Base-by-base conservation (phyloP, 2,888 invertebrate species). In the Tenthredo distinguenda region DNA sequence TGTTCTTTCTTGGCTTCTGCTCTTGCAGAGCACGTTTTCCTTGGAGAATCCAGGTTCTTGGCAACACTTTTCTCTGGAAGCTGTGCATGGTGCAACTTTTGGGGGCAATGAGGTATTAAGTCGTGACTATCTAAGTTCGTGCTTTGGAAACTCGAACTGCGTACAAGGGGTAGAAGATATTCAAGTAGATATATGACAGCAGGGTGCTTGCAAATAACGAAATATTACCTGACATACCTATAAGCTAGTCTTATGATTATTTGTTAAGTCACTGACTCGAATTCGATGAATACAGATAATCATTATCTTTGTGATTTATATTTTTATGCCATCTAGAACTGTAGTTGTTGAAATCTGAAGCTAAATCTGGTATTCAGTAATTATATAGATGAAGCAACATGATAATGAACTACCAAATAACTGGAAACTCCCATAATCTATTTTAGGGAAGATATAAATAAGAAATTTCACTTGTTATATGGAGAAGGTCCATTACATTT, bases 391-490 rank as follows among this genome's bases (percentile, higher is more conserved):
- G 72, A 31, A 26, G 34, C 7, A 55, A 5, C 18, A 21, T 47
- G 5, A 26, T 31, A 77, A 77, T 26, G 31, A 26, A 50, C 15
- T 26, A 50, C 15, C 4, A 76, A 76, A 26, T 55, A 55, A 77
- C 18, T 4, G 10, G 21, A 9, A 74, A 43, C 6, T 74, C 21
- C 1, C 15, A 3, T 40, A 15, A 21, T 40, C 6, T 37, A 34
- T 71, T 18, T 21, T 43, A 74, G 55, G 2, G 26, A 50, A 31
- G 50, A 77, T 55, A 15, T 18, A 9, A 55, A 31, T 77, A 18
- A 31, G 7, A 72, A 40, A 26, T 43, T 72, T 21, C 40, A 77
- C 77, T 77, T 77, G 77, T 77, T 18, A 77, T 77, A 26, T 50
- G 34, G 50, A 9, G 50, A 55, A 47, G 50, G 31, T 18, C 34